These are phyloP conservation scores for Metridium senile DNA, from an alignment of 92 coral and sea anemone species.

Conservation along the genomic window DNA sequence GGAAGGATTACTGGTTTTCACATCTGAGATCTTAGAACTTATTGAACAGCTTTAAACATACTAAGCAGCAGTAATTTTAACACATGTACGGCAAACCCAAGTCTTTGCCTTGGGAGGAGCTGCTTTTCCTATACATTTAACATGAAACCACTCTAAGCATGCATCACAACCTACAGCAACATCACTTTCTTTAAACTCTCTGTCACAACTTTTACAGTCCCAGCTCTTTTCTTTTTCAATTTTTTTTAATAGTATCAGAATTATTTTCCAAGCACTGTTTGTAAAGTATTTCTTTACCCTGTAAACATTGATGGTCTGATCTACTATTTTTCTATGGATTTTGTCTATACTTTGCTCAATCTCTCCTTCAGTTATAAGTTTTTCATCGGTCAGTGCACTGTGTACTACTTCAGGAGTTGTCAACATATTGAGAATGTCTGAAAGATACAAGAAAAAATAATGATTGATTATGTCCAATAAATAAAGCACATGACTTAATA, in stretches of 20 bases:
- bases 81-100: constrained; percentile 25
- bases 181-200: constrained; percentile 21
- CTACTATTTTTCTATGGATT: constrained; percentile 27
- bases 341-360: neutral
- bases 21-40: no score
- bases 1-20: no score
- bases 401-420: constrained; percentile 10
- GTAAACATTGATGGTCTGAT: constrained; percentile 27
- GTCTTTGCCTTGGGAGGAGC: constrained; percentile 25
- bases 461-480: neutral
- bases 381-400: neutral
- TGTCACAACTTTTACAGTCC: constrained; percentile 22
- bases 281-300: constrained; percentile 25
- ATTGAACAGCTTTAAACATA: neutral
- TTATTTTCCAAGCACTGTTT: neutral
- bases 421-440: constrained; percentile 13
- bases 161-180: constrained; percentile 33
- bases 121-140: constrained; percentile 29
- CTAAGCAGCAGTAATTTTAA: neutral
- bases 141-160: constrained; percentile 41
- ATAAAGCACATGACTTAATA: no score
- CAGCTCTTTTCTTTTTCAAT: constrained; percentile 19
- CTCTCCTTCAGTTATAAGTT: constrained; percentile 1
- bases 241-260: neutral
- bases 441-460: neutral